Percentiles rank a stretch among this genome's conserved stretches.
These are phyloP conservation scores for human DNA, from an alignment of 2,113 vertebrate genomes.

Conservation along the genomic window DNA sequence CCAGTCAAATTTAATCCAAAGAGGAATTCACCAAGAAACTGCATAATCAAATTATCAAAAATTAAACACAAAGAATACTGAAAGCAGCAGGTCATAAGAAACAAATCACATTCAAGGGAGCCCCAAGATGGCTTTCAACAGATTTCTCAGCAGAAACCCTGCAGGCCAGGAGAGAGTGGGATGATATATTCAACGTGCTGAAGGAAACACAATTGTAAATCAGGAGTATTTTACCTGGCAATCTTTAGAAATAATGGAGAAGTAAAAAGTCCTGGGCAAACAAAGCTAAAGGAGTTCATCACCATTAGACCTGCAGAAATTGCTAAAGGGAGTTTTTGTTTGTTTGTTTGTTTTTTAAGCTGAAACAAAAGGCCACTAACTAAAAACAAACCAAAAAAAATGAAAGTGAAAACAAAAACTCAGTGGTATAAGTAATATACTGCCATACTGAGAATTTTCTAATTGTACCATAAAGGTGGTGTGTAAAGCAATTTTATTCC, in stretches of 20 bases:
- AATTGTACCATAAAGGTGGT: background rate
- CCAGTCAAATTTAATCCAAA: background rate
- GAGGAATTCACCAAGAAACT: too few relatives aligned
- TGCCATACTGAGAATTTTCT: background rate
- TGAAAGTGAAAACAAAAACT: background rate
- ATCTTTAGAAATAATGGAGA: background rate
- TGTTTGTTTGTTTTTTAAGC: background rate
- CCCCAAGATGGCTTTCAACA: too few relatives aligned
- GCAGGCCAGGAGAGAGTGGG: background rate
- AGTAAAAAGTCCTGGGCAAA: background rate
- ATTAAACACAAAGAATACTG: background rate
- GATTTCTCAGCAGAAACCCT: background rate
- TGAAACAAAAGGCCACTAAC: background rate
- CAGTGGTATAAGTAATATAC: background rate
- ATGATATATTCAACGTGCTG: background rate
- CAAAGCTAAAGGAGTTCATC: background rate
- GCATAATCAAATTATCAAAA: background rate
- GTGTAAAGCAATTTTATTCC: background rate
- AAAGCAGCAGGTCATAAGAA: background rate
- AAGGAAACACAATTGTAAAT: background rate
- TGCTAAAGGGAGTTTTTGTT: background rate
- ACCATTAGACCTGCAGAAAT: background rate
- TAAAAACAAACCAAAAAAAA: background rate
- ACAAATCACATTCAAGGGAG: background rate
- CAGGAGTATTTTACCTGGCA: background rate